Evolutionary conservation across 2,888 invertebrate genomes (phyloP), one percentile per base, ranked within the genome.

Genomic region (Drosophila merina): DNA sequence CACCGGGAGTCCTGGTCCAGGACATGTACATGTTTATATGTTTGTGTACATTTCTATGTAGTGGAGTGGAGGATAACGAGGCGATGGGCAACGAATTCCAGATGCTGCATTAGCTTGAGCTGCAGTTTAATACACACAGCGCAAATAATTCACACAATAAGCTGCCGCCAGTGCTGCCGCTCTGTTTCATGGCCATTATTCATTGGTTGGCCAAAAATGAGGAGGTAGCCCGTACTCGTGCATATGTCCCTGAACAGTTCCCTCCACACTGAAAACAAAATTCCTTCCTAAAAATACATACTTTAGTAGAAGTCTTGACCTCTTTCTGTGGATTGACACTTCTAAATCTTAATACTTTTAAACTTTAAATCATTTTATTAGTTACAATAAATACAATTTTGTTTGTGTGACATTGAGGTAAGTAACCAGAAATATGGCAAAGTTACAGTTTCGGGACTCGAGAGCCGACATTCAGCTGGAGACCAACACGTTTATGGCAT

Each of bases 71-170:
- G n/a, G 25, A 51, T 25, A 26, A 40, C 14, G 50, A 36, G 33
- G 3, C 20, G 3, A 25, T 4, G 40, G n/a, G 25, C 30, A 30
- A 28, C 12, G 47, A 28, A 38, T 28, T 52, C 26, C 38, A 47
- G 50, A 14, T 52, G 51, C 45, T 60, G 86, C 77, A 85, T 85
- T 87, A 85, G 83, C 80, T 76, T 70, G 72, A 86, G 85, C 86
- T 85, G 82, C 86, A 81, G 79, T 87, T 81, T 87, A 87, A 86
- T 82, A 79, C 83, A 87, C 87, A 87, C 56, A 72, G 49, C 75
- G 83, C 88, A 77, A 82, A 82, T 82, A 82, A 82, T 87, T 82
- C 86, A 82, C 83, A 76, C 80, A 82, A 73, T 86, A 82, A 82
- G 81, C 81, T 79, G 75, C 54, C 55, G 52, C 60, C 64, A 33